Evolutionary conservation across 2,797 vertebrate species (phyloP), one percentile per base, ranked within the genome.

Genomic region (Phoxinus dragarum): DNA sequence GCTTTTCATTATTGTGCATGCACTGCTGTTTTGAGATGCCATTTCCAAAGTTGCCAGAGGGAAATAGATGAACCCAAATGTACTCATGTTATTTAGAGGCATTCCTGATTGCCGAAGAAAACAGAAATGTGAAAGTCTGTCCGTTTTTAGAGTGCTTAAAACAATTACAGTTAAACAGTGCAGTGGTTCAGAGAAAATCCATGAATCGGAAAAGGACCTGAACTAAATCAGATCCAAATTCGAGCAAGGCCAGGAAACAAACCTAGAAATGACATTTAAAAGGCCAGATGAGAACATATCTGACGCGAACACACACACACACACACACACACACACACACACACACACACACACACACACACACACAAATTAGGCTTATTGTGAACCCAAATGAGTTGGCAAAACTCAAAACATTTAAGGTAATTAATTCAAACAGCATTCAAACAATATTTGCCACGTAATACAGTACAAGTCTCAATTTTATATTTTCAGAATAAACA

Each of bases 21-120:
- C 38, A 12, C 11, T 59, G 82, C 82, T 84, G 82, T 69, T 78
- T 34, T 84, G 17, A 69, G 49, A 71, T 84, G 74, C 82, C 64
- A 74, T 84, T 84, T 71, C 19, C 19, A 59, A 59, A 77, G n/a
- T 68, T 77, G 44, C 82, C 61, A 21, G 34, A 68, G 82, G 74
- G 64, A 84, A 77, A 84, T n/a, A 31, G 17, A 84, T 84, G 38
- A 31, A 69, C 47, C 82, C 36, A 78, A 68, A 76, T 69, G 64
- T 56, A 42, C 64, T 68, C 42, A 59, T 49, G 38, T 38, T 84
- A 44, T 42, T 67, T 67, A 8, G 12, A 68, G 4, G n/a, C n/a
- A 83, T 52, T 81, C 8, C 71, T 66, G 72, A 75, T 44, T 73
- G 7, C 54, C 23, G 23, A 72, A 61, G 1, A 36, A 49, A 61